Percentiles rank a stretch among this genome's conserved stretches.
Conservation (phyloP, 2,888 invertebrate genomes). For the Drosophila vallismaia region DNA sequence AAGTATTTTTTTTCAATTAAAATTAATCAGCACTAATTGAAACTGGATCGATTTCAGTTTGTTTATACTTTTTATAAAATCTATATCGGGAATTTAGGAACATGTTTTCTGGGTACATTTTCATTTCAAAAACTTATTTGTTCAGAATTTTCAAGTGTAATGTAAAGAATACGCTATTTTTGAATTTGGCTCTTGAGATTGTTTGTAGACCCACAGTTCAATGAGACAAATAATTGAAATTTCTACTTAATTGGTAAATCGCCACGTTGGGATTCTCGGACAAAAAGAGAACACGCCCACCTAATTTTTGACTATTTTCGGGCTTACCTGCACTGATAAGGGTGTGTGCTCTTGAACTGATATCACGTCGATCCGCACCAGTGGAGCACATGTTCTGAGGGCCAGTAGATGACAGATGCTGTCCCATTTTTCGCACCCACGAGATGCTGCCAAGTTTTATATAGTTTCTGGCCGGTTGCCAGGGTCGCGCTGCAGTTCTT, state of each 20-base stretch:
- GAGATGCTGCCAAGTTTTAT: constrained; percentile 66
- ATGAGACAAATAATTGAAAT: not conserved
- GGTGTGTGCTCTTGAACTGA: constrained; percentile 42
- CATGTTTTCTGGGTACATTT: not conserved
- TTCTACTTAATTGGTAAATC: not conserved
- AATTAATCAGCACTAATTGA: not conserved
- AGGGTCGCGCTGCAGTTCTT: constrained; percentile 64
- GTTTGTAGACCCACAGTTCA: not conserved
- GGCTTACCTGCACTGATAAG: constrained; percentile 36
- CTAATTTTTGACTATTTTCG: constrained; percentile 15
- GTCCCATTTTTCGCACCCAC: constrained; percentile 43
- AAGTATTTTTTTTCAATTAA: not conserved
- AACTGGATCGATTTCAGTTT: not conserved
- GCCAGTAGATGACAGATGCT: constrained; percentile 23
- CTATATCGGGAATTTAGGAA: not conserved
- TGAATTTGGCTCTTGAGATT: constrained; percentile 2
- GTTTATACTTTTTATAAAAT: not conserved
- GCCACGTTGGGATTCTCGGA: too few species aligned
- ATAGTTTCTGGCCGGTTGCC: constrained; percentile 65
- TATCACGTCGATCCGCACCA: constrained; percentile 28
- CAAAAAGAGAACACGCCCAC: constrained; percentile 14
- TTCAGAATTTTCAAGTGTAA: not conserved
- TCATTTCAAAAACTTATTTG: not conserved
- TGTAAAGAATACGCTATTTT: not conserved
- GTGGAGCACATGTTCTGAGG: constrained; percentile 18